Conservation (phyloP, 2,113 vertebrate genomes). For the Platycercus adscitus region DNA sequence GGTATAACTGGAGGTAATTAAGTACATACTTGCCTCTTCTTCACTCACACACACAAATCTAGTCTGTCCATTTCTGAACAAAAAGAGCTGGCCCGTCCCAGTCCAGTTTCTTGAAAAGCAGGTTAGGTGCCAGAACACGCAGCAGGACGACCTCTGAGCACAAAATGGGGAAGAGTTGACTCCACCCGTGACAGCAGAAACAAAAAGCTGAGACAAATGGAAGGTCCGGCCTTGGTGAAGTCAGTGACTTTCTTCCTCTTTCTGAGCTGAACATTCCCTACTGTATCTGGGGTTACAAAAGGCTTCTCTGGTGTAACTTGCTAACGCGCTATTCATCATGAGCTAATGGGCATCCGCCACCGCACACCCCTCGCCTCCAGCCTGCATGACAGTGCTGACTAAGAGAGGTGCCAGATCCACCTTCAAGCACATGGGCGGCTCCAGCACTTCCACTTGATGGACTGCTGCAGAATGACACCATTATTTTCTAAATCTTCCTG, state of each 20-base stretch:
- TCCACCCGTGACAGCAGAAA: background rate
- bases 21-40: background rate
- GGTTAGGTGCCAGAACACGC: background rate
- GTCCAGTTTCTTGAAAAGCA: slow-evolving; percentile 10
- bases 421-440: background rate
- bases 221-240: background rate
- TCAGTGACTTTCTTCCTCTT: background rate
- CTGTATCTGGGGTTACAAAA: background rate
- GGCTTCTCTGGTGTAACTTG: background rate
- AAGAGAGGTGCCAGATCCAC: background rate
- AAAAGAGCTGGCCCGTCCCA: background rate
- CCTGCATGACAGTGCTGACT: background rate
- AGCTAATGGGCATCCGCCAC: background rate
- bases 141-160: background rate
- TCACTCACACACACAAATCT: background rate
- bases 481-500: background rate
- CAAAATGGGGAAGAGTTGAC: background rate
- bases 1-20: background rate
- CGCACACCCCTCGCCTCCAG: background rate
- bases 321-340: background rate
- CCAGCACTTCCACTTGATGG: background rate
- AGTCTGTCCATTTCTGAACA: background rate
- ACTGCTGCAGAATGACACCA: background rate
- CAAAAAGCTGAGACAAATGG: background rate
- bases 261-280: background rate